Evolutionary conservation across 2,888 invertebrate species (phyloP).

Genomic region (Stenotaenia linearis): DNA sequence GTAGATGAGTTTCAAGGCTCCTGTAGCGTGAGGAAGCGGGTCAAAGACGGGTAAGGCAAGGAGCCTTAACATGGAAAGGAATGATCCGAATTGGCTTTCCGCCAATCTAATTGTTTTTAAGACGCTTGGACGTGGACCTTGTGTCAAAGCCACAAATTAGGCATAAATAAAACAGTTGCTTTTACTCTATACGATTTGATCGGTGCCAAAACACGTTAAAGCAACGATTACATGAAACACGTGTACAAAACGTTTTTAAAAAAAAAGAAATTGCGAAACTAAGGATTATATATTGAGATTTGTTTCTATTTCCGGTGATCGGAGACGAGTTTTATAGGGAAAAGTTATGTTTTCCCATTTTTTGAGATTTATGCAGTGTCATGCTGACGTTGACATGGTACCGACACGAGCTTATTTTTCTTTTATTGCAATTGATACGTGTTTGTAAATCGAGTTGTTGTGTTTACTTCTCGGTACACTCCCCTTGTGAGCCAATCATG

Average conservation of each 20-base stretch:
- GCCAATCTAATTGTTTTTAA: not conserved
- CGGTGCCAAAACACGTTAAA: not conserved
- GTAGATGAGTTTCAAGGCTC: conserved; percentile 24
- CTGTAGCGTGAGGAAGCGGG: conserved; percentile 10
- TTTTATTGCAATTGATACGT: not conserved
- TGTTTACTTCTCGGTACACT: not conserved
- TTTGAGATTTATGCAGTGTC: not conserved
- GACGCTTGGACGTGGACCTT: not conserved
- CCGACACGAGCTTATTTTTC: not conserved
- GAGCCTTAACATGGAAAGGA: conserved; percentile 24
- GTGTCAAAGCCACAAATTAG: not conserved
- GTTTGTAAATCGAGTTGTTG: not conserved
- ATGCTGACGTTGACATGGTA: not conserved
- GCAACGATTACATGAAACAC: not conserved
- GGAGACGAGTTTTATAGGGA: no score
- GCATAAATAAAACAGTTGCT: not conserved
- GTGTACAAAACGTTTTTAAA: not conserved
- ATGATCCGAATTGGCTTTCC: not conserved
- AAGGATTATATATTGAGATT: no score
- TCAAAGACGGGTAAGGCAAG: conserved; percentile 15
- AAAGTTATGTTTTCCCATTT: no score
- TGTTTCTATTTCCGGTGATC: no score
- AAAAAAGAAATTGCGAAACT: not conserved
- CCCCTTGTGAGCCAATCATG: conserved; percentile 3
- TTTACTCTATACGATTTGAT: not conserved